Percentiles rank a stretch among this genome's conserved stretches.
phyloP scores from a whole-genome alignment of 2,797 vertebrate species.

The Lophius americanus region DNA sequence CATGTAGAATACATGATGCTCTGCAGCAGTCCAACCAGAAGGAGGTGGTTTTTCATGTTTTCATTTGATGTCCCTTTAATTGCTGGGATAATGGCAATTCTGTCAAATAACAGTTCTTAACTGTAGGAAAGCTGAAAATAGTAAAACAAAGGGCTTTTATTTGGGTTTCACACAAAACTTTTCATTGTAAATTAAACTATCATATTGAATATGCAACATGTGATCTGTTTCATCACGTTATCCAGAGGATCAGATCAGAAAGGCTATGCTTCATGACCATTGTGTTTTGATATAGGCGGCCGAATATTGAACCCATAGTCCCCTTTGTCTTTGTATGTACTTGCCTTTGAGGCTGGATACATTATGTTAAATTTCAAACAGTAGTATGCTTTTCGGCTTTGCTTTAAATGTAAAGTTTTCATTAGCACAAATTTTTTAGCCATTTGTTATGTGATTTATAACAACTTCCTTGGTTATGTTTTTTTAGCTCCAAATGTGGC shows the following conservation, averaged over 20 bases:
- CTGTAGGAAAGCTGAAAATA: no score
- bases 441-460: constrained; percentile 23
- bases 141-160: neutral
- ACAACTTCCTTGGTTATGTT: constrained; percentile 6
- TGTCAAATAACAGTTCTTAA: no score
- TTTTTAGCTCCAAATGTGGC: neutral
- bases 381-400: neutral
- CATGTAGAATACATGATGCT: no score
- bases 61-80: no score
- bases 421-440: constrained; percentile 27
- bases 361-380: neutral
- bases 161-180: neutral
- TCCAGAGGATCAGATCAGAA: constrained; percentile 12
- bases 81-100: no score
- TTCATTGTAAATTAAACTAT: neutral
- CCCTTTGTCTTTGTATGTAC: constrained; percentile 6
- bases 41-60: no score
- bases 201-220: neutral
- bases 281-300: constrained; percentile 10
- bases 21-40: no score
- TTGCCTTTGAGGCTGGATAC: neutral
- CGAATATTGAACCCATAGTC: constrained; percentile 1
- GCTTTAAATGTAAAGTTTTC: constrained; percentile 24
- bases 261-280: constrained; percentile 6
- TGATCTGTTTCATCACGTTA: constrained; percentile 27